Evolutionary conservation across 2,113 vertebrate species (phyloP), one percentile per base, ranked within the genome.

Genomic region (Dascyllus trimaculatus): DNA sequence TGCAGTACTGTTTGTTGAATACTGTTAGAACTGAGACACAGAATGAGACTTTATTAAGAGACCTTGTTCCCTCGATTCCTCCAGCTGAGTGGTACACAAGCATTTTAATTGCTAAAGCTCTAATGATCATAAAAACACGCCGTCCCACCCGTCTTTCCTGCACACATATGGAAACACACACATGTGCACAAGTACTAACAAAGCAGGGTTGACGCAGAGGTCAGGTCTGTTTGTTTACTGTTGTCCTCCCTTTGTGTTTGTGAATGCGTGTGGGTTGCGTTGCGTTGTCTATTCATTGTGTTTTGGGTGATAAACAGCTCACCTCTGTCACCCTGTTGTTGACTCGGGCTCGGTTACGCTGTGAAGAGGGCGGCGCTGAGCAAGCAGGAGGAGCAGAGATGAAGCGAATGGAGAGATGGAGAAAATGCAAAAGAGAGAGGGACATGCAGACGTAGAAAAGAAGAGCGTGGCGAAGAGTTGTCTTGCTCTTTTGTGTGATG

Each of bases 141-240:
- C 17, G 24, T 45, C 71, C 38, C 40, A 18, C 63, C 49, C 38
- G 21, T 43, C 49, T 63, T 78, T 78, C 26, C 63, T 62, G 58
- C 60, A 22, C 21, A n/a, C 15, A 18, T 59, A 15, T 13, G 29
- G n/a, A 38, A 15, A 17, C 60, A 25, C 38, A 21, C 11, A 22
- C 14, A 19, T 49, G 40, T n/a, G 29, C 45, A 38, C 32, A 67
- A 71, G 75, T 60, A 72, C 17, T 40, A 70, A 82, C 75, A 84
- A 81, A 69, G 43, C 45, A 7, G 61, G 32, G 79, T 84, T 85
- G 70, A 84, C 73, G 0, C 46, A 66, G 51, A 57, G 84, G 81
- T 84, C 79, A 72, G 54, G 45, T 32, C 65, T 82, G 82, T 80
- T 85, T 91, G 67, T 87, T 89, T 85, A 64, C 81, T 19, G 61